Percentiles rank a stretch among this genome's conserved stretches.
Conservation (phyloP, 2,113 vertebrate genomes). For the Dicerorhinus sumatrensis region DNA sequence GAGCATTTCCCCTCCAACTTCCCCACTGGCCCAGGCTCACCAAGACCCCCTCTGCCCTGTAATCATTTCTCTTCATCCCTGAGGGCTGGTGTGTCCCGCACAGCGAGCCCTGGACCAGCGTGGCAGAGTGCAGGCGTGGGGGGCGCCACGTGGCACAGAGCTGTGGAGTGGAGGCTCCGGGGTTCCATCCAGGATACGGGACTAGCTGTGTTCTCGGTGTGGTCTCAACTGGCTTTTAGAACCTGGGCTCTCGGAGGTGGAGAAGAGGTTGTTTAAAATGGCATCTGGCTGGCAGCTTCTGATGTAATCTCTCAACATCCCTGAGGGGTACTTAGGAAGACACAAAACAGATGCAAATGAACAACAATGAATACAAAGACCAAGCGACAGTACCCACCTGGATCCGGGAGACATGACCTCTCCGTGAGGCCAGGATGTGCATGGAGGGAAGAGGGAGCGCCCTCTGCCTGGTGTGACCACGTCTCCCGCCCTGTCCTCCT, state of each 20-base stretch:
- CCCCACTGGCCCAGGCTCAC: fast-evolving
- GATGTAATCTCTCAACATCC: not conserved
- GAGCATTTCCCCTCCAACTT: not conserved
- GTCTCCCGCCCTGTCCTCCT: fast-evolving
- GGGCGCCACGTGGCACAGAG: not conserved
- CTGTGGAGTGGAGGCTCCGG: fast-evolving
- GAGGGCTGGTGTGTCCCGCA: not conserved
- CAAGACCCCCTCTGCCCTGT: not conserved
- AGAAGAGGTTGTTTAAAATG: not conserved
- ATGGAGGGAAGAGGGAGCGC: fast-evolving
- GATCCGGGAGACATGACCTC: fast-evolving
- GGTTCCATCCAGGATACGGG: fast-evolving
- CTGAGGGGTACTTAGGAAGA: not conserved
- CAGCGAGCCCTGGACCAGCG: fast-evolving
- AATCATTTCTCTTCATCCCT: not conserved
- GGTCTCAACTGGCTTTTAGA: not conserved
- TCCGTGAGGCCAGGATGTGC: not conserved
- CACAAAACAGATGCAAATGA: not conserved
- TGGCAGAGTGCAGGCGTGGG: not conserved
- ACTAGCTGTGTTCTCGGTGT: fast-evolving
- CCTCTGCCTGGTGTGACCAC: fast-evolving
- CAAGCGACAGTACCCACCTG: fast-evolving
- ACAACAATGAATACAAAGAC: fast-evolving
- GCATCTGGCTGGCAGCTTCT: not conserved
- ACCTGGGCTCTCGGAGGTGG: not conserved